These are phyloP conservation scores for Helogale parvula DNA, from an alignment of 2,113 vertebrate species.

Conservation along the genomic window DNA sequence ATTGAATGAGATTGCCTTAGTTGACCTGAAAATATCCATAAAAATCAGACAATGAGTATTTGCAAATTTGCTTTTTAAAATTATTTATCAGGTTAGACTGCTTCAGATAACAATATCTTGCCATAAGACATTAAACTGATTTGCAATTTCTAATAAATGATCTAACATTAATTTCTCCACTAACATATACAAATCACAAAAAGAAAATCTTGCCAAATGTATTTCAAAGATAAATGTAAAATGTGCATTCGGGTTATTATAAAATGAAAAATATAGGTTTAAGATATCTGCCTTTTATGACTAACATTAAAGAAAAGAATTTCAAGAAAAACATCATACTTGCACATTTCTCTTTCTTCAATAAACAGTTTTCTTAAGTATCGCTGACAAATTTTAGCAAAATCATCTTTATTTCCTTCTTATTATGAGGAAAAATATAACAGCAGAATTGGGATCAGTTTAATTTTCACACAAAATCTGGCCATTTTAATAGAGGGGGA, in stretches of 20 bases:
- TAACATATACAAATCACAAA: not conserved
- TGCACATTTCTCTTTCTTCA: not conserved
- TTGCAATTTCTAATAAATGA: not conserved
- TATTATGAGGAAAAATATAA: slow-evolving; percentile 14
- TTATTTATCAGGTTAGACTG: not conserved
- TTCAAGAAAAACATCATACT: not conserved
- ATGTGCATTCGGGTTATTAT: not conserved
- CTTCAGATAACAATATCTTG: not conserved
- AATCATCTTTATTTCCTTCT: not conserved
- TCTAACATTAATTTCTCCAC: not conserved
- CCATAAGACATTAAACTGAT: not conserved
- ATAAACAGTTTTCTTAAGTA: slow-evolving; percentile 35
- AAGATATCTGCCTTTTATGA: not conserved
- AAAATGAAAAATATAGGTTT: not conserved
- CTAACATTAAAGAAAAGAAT: not conserved
- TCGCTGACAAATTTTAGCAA: not conserved
- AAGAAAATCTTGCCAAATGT: not conserved
- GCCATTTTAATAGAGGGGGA: not conserved
- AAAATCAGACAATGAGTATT: slow-evolving; percentile 30
- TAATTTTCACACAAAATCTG: slow-evolving; percentile 3
- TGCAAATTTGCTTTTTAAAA: slow-evolving; percentile 23
- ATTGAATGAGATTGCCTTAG: slow-evolving; percentile 76
- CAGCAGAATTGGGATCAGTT: not conserved
- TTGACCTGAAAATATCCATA: slow-evolving; percentile 76
- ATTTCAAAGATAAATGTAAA: not conserved